Evolutionary conservation across 2,113 vertebrate genomes (phyloP).

Genomic region (Cheirogaleus medius): DNA sequence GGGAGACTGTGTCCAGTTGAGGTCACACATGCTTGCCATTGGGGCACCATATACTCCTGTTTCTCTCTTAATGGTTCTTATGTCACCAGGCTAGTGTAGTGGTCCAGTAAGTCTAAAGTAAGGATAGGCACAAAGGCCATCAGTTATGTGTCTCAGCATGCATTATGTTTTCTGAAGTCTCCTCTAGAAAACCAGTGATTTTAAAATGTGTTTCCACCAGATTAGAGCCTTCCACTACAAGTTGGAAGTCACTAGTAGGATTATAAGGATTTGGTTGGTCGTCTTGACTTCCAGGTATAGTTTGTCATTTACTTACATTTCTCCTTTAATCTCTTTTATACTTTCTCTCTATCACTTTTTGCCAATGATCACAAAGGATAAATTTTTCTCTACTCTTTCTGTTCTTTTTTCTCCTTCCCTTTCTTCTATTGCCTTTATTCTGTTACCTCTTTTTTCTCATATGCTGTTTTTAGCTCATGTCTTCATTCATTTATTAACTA

Average conservation of each 20-base stretch:
- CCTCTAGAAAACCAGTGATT: background rate
- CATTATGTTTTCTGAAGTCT: background rate
- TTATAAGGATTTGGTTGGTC: background rate
- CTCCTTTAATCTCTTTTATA: background rate
- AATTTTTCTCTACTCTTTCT: background rate
- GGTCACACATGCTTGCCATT: background rate
- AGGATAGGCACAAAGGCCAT: background rate
- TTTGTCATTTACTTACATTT: background rate
- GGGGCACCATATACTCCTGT: background rate
- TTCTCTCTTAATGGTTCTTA: background rate
- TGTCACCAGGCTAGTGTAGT: background rate
- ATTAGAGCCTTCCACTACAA: background rate
- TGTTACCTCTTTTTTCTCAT: background rate
- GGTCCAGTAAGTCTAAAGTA: background rate
- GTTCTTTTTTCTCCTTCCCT: background rate
- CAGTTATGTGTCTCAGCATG: background rate
- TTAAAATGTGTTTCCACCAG: background rate
- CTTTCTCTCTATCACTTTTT: background rate
- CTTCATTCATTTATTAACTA: background rate
- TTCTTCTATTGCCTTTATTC: background rate
- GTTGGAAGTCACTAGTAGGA: background rate
- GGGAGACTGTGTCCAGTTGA: background rate
- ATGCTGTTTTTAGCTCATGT: background rate
- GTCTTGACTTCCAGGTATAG: background rate
- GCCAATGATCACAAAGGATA: background rate